Conservation (phyloP, 2,113 vertebrate species). For the Heterotis niloticus region DNA sequence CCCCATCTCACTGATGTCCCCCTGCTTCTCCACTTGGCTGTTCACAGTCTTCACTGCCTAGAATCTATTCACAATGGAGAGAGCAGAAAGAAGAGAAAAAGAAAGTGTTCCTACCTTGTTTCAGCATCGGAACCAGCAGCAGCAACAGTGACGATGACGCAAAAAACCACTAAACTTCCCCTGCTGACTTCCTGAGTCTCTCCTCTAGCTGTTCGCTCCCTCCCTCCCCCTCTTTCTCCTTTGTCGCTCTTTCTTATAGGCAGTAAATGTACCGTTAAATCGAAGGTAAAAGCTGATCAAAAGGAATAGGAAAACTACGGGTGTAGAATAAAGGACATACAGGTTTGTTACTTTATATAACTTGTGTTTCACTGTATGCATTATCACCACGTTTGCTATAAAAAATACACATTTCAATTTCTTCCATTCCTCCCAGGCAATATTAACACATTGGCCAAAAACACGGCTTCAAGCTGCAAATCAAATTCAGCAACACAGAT, state of each 20-base stretch:
- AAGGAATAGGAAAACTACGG: background rate
- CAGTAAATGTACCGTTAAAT: background rate
- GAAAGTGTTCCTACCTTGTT: conserved; percentile 57
- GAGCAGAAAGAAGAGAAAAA: conserved; percentile 27
- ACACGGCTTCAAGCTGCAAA: too few relatives aligned
- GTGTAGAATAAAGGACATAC: background rate
- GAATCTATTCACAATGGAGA: background rate
- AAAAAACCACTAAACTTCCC: conserved; percentile 74
- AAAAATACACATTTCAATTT: too few relatives aligned
- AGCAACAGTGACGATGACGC: conserved; percentile 62
- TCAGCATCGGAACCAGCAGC: conserved; percentile 55
- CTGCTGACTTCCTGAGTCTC: conserved; percentile 70
- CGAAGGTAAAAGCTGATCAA: background rate
- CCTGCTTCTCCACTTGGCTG: background rate
- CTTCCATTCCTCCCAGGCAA: too few relatives aligned
- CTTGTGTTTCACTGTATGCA: background rate
- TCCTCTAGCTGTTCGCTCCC: conserved; percentile 43
- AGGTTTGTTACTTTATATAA: background rate
- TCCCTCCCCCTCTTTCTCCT: conserved; percentile 32
- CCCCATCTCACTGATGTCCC: conserved; percentile 24
- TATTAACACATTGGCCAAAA: too few relatives aligned
- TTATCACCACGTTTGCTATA: too few relatives aligned
- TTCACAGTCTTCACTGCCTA: too few relatives aligned
- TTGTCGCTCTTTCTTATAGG: background rate
- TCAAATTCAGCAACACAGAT: too few relatives aligned